Percentiles rank a stretch among this genome's conserved stretches.
phyloP scores from a whole-genome alignment of 1,140 invertebrate genomes.

The Neodiprion lecontei region DNA sequence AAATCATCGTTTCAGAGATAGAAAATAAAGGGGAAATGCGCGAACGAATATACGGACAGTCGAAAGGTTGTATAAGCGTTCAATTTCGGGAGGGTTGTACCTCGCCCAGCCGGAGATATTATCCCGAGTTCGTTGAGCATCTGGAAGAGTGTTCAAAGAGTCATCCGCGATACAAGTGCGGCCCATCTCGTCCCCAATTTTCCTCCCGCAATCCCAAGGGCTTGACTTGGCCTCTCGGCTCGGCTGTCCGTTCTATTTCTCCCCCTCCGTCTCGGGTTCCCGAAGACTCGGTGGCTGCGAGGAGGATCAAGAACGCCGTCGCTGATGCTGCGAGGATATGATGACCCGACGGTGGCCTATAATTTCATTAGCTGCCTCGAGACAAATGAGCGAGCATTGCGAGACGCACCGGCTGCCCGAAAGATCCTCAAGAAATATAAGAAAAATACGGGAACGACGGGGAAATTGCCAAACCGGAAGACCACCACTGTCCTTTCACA shows the following conservation, averaged over 20 bases:
- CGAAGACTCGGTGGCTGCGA: constrained; percentile 38
- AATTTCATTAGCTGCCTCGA: constrained; percentile 61
- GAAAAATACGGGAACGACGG: background rate
- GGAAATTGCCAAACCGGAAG: background rate
- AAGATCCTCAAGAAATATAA: constrained; percentile 39
- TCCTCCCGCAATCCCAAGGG: constrained; percentile 27
- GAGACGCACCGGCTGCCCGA: constrained; percentile 58
- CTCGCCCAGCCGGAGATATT: background rate
- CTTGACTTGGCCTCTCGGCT: constrained; percentile 18
- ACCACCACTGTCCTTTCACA: too few relatives aligned
- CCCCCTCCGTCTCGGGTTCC: constrained; percentile 24
- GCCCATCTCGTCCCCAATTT: constrained; percentile 52
- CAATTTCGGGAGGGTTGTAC: too few relatives aligned
- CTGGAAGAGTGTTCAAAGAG: constrained; percentile 51
- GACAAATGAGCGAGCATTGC: constrained; percentile 61
- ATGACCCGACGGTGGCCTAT: constrained; percentile 50
- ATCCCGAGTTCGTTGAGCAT: constrained; percentile 33
- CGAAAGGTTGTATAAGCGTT: too few relatives aligned
- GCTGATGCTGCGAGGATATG: constrained; percentile 27
- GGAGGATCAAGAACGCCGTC: background rate
- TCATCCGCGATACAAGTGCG: constrained; percentile 54
- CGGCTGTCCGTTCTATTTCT: constrained; percentile 30
- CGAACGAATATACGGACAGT: too few relatives aligned
- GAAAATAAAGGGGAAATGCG: too few relatives aligned
- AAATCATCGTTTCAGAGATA: too few relatives aligned